Conservation (phyloP, 1,140 invertebrate genomes). For the Cecropterus lyciades region DNA sequence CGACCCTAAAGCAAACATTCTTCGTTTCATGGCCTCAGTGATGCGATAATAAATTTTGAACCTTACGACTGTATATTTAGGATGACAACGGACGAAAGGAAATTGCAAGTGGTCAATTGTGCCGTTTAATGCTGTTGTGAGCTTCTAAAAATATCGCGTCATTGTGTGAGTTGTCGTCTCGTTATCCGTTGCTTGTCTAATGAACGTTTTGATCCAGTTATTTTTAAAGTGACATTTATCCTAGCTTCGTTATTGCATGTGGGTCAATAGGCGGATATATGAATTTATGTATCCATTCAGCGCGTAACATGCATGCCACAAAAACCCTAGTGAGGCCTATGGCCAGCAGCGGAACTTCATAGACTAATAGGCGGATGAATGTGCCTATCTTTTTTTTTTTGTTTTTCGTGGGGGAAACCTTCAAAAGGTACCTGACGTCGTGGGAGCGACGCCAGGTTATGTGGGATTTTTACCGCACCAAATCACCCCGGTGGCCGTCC, state of each 20-base stretch:
- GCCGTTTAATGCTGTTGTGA: conserved; percentile 32
- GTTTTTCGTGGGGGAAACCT: no score
- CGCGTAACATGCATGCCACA: no score
- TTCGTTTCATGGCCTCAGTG: conserved; percentile 26
- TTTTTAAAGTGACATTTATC: conserved; percentile 14
- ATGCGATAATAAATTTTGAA: conserved; percentile 9
- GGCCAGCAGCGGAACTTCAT: no score
- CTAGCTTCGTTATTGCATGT: background rate
- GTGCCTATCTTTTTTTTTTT: no score
- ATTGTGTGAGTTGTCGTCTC: conserved; percentile 15
- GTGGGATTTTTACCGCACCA: no score
- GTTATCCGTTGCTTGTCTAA: conserved; percentile 13
- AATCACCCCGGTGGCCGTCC: no score
- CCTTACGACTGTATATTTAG: conserved; percentile 24
- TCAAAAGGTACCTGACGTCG: no score
- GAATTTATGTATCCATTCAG: background rate
- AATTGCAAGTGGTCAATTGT: conserved; percentile 39
- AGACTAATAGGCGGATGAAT: no score
- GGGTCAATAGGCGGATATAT: background rate
- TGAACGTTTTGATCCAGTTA: conserved; percentile 14
- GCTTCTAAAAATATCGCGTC: conserved; percentile 25
- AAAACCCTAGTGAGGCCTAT: no score
- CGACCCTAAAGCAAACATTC: conserved; percentile 33
- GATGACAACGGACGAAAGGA: conserved; percentile 9
- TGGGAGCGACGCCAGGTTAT: no score